Base-by-base conservation (phyloP, 2,113 vertebrate species). In the Tyrannus savana region DNA sequence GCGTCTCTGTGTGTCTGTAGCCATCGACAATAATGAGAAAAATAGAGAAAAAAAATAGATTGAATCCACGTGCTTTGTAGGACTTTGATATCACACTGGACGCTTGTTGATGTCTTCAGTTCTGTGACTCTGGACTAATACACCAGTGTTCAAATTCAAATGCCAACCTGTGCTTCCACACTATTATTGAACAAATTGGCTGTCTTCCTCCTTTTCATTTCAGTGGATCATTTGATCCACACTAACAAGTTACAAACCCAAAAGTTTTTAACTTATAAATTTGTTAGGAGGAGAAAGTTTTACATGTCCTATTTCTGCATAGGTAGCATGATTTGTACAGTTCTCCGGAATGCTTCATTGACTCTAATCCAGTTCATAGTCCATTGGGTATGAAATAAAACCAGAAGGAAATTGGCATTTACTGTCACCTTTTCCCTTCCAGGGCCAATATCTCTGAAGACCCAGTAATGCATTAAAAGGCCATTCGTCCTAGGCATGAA, bases 401-500 rank as follows among this genome's bases (percentile, higher is more conserved):
- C 30, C 17, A 78, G 31, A 75, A 60, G 21, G 74, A 95, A 74
- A 90, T 35, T 79, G 59, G 12, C n/a, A 58, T 83, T 87, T 87
- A 71, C 47, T 80, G 60, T 68, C 63, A 71, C 55, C n/a, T 83
- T 94, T 86, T 82, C 75, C 69, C n/a, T 94, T 89, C 78, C 71
- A 49, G 31, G 50, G 30, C 30, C 53, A 91, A 6, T 71, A 85
- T 52, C 31, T 72, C 58, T 69, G 55, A 89, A 83, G 63, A 71
- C 6, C 4, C 25, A 33, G 33, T 50, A 84, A 59, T 0, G 0
- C 49, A 41, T 79, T 79, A 76, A 53, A 75, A 81, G 21, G 12
- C 59, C 46, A 18, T 84, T 81, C 50, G 39, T 81, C 69, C 52
- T 1, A 9, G 30, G 18, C 19, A 17, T 19, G 33, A 78, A 66